Evolutionary conservation across 2,797 vertebrate species (phyloP).

Genomic region (Lerista edwardsae): DNA sequence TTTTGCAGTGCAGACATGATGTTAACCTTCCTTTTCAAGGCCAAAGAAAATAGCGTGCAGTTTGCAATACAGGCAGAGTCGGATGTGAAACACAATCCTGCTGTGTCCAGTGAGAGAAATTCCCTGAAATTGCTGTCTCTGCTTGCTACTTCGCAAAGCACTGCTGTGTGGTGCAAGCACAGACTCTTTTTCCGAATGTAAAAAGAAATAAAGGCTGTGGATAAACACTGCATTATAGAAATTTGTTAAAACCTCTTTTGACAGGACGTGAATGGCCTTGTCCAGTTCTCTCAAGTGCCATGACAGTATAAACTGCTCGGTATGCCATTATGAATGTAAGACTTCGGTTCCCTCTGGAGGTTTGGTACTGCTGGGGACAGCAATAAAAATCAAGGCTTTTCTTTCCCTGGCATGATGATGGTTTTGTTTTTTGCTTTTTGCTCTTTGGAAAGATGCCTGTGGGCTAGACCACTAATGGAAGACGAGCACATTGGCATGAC

Average conservation of each 20-base stretch:
- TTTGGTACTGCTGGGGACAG: constrained; percentile 35
- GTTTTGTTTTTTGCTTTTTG: not conserved
- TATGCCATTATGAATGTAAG: constrained; percentile 10
- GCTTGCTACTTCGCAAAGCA: not conserved
- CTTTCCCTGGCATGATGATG: constrained; percentile 35
- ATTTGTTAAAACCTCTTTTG: not conserved
- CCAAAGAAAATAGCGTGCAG: constrained; percentile 3
- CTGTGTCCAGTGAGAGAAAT: constrained; percentile 9
- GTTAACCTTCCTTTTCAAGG: constrained; percentile 26
- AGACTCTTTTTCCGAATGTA: constrained; percentile 23
- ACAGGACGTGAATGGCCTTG: not conserved
- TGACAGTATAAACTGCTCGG: constrained; percentile 1
- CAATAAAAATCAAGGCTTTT: constrained; percentile 50
- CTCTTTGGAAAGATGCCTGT: constrained; percentile 52
- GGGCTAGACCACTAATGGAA: constrained; percentile 63
- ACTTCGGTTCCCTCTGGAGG: constrained; percentile 56
- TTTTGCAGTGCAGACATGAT: constrained; percentile 26
- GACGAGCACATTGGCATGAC: constrained; percentile 64
- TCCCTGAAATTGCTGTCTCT: constrained; percentile 6
- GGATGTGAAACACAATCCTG: not conserved
- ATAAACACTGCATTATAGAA: constrained; percentile 20
- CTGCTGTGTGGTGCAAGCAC: not conserved
- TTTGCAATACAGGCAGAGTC: constrained; percentile 7
- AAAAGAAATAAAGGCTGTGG: constrained; percentile 23
- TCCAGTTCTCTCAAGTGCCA: accelerated